These are phyloP conservation scores for Linyphia triangularis DNA, from an alignment of 2,888 invertebrate genomes.

Conservation along the genomic window DNA sequence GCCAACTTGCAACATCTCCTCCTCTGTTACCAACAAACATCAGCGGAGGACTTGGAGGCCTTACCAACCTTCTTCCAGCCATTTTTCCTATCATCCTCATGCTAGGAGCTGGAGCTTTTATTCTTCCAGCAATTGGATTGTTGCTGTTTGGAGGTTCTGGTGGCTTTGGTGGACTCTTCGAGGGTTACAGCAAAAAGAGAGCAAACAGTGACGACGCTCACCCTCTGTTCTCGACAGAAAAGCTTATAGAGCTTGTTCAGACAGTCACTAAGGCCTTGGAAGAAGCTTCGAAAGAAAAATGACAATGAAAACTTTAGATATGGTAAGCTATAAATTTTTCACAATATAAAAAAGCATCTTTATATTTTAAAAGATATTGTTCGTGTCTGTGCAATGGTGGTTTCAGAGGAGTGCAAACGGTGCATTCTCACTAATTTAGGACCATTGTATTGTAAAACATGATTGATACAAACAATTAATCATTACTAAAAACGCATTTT, in stretches of 20 bases:
- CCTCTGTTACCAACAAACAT: conserved; percentile 33
- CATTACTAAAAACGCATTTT: no score
- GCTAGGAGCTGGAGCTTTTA: conserved; percentile 47
- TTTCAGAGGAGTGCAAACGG: no score
- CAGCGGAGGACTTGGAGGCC: conserved; percentile 18
- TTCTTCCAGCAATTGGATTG: conserved; percentile 51
- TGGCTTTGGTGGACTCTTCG: conserved; percentile 37
- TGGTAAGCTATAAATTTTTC: no score
- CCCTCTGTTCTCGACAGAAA: conserved; percentile 53
- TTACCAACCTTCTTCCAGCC: conserved; percentile 36
- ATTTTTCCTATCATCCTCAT: conserved; percentile 51
- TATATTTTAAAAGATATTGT: no score
- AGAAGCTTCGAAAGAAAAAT: conserved; percentile 51
- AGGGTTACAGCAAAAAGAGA: conserved; percentile 53
- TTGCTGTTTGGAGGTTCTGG: conserved; percentile 50
- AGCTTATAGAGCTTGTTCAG: conserved; percentile 47
- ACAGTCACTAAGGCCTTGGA: conserved; percentile 66
- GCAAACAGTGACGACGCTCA: not conserved
- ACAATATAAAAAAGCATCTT: no score
- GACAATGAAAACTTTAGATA: not conserved
- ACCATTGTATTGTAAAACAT: no score
- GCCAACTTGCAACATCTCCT: conserved; percentile 39
- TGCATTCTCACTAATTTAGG: no score
- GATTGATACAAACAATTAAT: no score
- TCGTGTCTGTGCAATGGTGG: no score